A percentile compares a stretch with the other conserved stretches of the same genome.
phyloP scores from a whole-genome alignment of 2,888 invertebrate species.

The Apamea monoglypha region DNA sequence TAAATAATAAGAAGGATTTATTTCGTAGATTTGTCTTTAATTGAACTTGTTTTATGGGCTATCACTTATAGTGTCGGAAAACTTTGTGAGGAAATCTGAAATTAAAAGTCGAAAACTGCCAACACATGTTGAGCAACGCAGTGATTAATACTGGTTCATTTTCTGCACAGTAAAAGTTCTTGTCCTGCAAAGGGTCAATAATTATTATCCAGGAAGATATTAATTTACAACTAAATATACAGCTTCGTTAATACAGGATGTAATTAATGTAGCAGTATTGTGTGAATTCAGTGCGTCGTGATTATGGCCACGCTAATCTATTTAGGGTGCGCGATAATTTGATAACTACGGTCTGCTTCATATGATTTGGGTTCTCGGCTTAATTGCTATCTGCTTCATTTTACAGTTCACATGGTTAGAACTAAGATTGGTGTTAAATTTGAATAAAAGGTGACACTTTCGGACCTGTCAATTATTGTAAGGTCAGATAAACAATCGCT shows the following conservation, averaged over 20 bases:
- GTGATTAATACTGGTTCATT: not conserved
- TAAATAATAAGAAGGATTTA: not conserved
- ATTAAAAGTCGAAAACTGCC: not conserved
- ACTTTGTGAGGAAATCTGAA: not conserved
- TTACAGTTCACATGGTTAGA: not conserved
- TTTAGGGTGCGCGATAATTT: slow-evolving; percentile 44
- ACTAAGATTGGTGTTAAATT: not conserved
- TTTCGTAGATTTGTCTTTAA: not conserved
- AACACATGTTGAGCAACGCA: not conserved
- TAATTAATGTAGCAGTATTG: slow-evolving; percentile 22
- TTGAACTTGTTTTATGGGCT: not conserved
- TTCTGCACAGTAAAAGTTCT: not conserved
- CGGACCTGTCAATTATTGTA: not conserved
- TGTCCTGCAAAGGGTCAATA: not conserved
- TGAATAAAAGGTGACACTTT: not conserved
- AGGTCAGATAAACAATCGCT: not conserved
- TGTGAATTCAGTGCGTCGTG: slow-evolving; percentile 37
- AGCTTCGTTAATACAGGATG: not conserved
- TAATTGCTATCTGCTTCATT: slow-evolving; percentile 35
- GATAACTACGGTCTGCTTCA: slow-evolving; percentile 37
- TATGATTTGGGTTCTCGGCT: slow-evolving; percentile 34
- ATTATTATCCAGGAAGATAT: not conserved
- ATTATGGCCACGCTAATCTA: slow-evolving; percentile 41
- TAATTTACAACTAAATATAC: not conserved
- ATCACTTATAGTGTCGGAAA: not conserved